Base-by-base conservation (phyloP, 2,797 vertebrate species). In the Pygocentrus nattereri region DNA sequence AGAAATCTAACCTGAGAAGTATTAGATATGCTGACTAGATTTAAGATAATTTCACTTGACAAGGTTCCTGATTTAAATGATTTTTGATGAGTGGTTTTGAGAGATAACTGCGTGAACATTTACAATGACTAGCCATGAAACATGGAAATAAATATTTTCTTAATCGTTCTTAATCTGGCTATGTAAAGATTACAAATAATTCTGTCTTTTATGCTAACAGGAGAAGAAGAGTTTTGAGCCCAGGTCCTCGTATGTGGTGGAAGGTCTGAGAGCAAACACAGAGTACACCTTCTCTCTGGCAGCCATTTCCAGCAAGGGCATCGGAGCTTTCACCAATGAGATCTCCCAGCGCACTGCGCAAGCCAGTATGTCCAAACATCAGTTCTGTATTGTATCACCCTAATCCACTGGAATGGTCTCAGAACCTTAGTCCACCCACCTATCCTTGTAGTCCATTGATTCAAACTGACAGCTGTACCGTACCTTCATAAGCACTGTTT, bases 221-320 rank as follows among this genome's bases (percentile, higher is more conserved):
- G 95, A 97, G 86, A 96, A 93, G 88, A 94, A 95, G 92, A 97
- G 93, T 80, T 98, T 99, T 2, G 96, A 96, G 78, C 97, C 97
- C 0, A 93, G 95, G 3, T 96, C 94, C 0, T 95, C 95, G 0
- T 98, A 96, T 87, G 94, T 94, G 0, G 95, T 98, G 83, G 96
- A 97, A 79, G 95, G 95, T 84, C 95, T 99, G 87, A 97, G 96
- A 85, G 97, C 98, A 44, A 97, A 99, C 93, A 99, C 97, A 0
- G 97, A 98, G 84, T 99, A 99, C 90, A 95, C 95, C 90, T 98
- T 99, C 94, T 96, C 96, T 61, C 94, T 99, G 93, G 97, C 98
- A 0, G 98, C 97, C 74, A 96, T 97, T 90, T 99, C 98, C 1
- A 94, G 90, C 61, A 96, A 98, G 92, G 98, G 98, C 92, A 95